Base-by-base conservation (phyloP, 1,140 invertebrate species). In the Scaptodrosophila lebanonensis region DNA sequence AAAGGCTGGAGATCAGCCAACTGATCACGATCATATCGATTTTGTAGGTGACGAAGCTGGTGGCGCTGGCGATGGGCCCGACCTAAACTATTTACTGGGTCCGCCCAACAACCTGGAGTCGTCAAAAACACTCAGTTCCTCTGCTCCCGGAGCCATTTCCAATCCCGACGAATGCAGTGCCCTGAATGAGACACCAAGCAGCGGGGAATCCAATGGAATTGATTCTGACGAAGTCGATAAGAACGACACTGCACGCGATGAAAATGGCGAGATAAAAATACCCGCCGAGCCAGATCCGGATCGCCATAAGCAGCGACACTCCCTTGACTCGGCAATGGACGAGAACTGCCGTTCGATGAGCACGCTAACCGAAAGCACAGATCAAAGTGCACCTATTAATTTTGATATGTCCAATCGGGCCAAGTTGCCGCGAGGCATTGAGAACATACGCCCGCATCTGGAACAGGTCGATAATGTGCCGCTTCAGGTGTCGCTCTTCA, bases 391-490 rank as follows among this genome's bases (percentile, higher is more conserved):
- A 18, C 94, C 94, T 2, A 92, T 96, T 47, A 93, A 95, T 86
- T 97, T 97, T 84, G 95, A 97, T 84, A 93, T 97, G 90, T 95
- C 94, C 5, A 98, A 98, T 87, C 65, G 95, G 91, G 95, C 97
- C 1, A 97, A 98, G 88, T 88, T 99, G 48, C 98, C 98, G 0
- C 90, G 95, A 43, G 98, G 98, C 20, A 99, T 99, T 61, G 95
- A 98, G 71, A 97, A 98, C 87, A 98, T 99, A 59, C 90, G 97
- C 15, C 97, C 97, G 0, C 98, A 99, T 87, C 91, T 99, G 49
- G 94, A 97, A 86, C 90, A 94, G 66, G 95, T 99, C 63, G 98
- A 99, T 86, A 99, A 99, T 89, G 97, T 99, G 25, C 98, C 98
- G 1, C 88, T 99, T 7, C 89, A 98, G 32, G 97, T 99, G 1